Evolutionary conservation across 35 echinoderm and acorn worm species (phyloP), one percentile per base, ranked within the genome.

Genomic region (Lytechinus variegatus): DNA sequence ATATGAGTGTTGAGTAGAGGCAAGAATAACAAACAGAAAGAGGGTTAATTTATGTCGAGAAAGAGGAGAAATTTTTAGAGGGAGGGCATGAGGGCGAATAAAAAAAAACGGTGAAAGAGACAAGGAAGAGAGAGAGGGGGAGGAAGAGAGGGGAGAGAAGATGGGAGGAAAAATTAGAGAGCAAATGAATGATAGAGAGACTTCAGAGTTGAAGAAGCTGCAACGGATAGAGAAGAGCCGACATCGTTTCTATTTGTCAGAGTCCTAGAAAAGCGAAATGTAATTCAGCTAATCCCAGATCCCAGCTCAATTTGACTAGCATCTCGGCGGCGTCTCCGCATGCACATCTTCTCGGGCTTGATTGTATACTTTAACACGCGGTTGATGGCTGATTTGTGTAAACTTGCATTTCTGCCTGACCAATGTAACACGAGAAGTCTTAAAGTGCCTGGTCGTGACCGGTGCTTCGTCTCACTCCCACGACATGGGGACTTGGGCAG

Each of bases 351-450:
- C 66, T 24, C 14, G 66, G n/a, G 66, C n/a, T 24, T 79, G 12
- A 79, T 79, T 79, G 66, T 79, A 79, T 79, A 79, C 66, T 79
- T 79, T 79, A 79, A 79, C 66, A 79, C 66, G 66, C 66, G 66
- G 66, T 79, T 79, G 66, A 79, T 79, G 66, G 66, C 19, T 79
- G 66, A 79, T 79, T 79, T 79, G 66, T 79, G 66, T 79, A 79
- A 79, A 79, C 66, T 79, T 79, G 66, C 66, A 16, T 79, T n/a
- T 79, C 66, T 79, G 66, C 66, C 12, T 16, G 66, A 79, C 66
- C 66, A 19, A 79, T 79, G 66, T 79, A 79, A 79, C n/a, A 24
- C 66, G 66, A 79, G 66, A 79, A 79, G 66, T 4, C 66, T 79
- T 79, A 79, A 79, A 79, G 66, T 79, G 66, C 66, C 66, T 7